Base-by-base conservation (phyloP, 2,797 vertebrate genomes). In the Chrysocyon brachyurus region DNA sequence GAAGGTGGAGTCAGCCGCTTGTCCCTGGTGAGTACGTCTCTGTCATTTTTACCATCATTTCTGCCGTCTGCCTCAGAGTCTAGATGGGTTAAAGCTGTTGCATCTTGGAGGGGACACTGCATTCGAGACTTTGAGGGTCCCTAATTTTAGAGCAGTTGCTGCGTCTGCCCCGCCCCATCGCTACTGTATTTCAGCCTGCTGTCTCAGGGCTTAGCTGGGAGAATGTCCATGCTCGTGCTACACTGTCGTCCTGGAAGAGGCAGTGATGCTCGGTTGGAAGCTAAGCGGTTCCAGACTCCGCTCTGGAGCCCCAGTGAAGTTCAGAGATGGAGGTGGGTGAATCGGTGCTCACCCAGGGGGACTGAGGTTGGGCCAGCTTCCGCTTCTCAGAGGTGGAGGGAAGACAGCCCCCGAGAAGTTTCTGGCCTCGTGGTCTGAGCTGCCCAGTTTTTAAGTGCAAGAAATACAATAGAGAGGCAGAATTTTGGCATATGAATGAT, bases 11-110 rank as follows among this genome's bases (percentile, higher is more conserved):
- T 49, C 87, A 49, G 31, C 91, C 0, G 0, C 56, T 3, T 94
- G 92, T 91, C 94, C 89, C 84, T 59, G 98, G 98, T 98, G 95
- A 98, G 98, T 96, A 83, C 24, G 12, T 54, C 56, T 96, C 86
- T 97, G 85, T 94, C 96, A 77, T 77, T 96, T 96, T 92, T 63
- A 63, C 14, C 33, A 7, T 78, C 72, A 9, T 83, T 57, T 94
- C 88, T 96, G 85, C 57, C 49, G 64, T 56, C 64, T 54, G 90
- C 33, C 61, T 52, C 26, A 10, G 84, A 75, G 33, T 17, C 90
- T 79, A 2, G 92, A 54, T 93, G 78, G 24, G 91, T 59, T 82
- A 59, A 54, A 61, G 59, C 24, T n/a, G 52, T 24, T 56, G 54
- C 1, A 64, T 84, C 17, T 59, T 28, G 85, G 90, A 36, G 49